These are phyloP conservation scores for Anolis sagrei DNA, from an alignment of 2,113 vertebrate genomes.

Conservation along the genomic window DNA sequence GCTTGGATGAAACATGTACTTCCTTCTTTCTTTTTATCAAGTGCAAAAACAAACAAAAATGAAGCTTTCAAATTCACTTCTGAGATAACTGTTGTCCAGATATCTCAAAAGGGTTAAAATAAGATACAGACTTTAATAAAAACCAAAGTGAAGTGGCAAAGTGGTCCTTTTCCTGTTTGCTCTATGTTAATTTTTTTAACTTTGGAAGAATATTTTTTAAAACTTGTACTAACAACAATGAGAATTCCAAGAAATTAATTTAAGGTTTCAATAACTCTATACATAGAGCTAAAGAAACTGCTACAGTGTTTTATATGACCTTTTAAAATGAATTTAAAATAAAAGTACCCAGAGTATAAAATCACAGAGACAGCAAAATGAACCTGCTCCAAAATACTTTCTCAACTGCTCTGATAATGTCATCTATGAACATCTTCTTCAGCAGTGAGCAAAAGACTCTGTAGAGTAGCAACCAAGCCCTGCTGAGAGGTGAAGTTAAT, in stretches of 20 bases:
- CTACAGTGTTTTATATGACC: slow-evolving; percentile 28
- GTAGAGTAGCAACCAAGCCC: no score
- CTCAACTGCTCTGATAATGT: background rate
- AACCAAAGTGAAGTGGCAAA: background rate
- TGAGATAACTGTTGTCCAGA: slow-evolving; percentile 11
- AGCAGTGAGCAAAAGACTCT: no score
- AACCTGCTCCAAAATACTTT: slow-evolving; percentile 1
- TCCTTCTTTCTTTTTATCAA: background rate
- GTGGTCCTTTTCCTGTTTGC: background rate
- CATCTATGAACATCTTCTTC: no score
- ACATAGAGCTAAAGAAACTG: slow-evolving; percentile 32
- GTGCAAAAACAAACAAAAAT: slow-evolving; percentile 28
- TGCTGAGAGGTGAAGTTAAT: no score
- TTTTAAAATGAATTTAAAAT: slow-evolving; percentile 38
- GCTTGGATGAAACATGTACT: slow-evolving; percentile 58
- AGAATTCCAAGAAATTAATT: background rate
- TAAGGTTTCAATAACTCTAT: background rate
- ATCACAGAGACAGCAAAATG: slow-evolving; percentile 7
- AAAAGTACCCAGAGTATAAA: slow-evolving; percentile 3
- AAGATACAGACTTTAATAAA: background rate
- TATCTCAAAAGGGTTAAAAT: background rate
- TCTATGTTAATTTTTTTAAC: background rate
- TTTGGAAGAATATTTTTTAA: background rate
- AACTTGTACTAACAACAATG: slow-evolving; percentile 15
- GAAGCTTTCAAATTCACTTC: slow-evolving; percentile 2